These are phyloP conservation scores for Monochamus alternatus DNA, from an alignment of 2,888 invertebrate species.

Conservation along the genomic window DNA sequence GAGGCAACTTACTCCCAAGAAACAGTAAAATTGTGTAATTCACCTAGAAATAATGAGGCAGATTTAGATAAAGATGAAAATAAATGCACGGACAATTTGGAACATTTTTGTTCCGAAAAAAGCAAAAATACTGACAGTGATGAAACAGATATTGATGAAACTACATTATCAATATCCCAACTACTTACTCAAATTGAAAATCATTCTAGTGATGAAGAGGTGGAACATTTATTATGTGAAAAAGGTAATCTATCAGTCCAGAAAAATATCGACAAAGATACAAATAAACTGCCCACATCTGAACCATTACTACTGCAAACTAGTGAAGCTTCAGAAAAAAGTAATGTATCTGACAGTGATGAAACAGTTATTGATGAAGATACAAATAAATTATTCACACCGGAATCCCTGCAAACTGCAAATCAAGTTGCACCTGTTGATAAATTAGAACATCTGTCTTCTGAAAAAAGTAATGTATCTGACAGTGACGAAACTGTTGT, in stretches of 20 bases:
- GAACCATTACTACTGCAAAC: neutral
- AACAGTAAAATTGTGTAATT: neutral
- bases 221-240: neutral
- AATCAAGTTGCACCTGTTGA: neutral
- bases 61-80: neutral
- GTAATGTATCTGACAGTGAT: neutral
- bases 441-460: neutral
- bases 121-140: slow-evolving; percentile 24
- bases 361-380: neutral
- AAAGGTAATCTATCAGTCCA: neutral
- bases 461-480: neutral
- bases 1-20: neutral
- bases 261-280: neutral
- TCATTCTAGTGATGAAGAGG: neutral
- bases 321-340: neutral
- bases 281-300: neutral
- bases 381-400: neutral
- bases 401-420: neutral
- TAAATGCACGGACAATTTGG: neutral
- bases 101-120: neutral
- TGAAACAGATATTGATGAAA: slow-evolving; percentile 37
- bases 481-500: too few species aligned
- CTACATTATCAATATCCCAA: neutral
- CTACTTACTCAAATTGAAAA: neutral
- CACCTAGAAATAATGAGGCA: slow-evolving; percentile 20